Base-by-base conservation (phyloP, 2,113 vertebrate genomes). In the Bufo bufo region DNA sequence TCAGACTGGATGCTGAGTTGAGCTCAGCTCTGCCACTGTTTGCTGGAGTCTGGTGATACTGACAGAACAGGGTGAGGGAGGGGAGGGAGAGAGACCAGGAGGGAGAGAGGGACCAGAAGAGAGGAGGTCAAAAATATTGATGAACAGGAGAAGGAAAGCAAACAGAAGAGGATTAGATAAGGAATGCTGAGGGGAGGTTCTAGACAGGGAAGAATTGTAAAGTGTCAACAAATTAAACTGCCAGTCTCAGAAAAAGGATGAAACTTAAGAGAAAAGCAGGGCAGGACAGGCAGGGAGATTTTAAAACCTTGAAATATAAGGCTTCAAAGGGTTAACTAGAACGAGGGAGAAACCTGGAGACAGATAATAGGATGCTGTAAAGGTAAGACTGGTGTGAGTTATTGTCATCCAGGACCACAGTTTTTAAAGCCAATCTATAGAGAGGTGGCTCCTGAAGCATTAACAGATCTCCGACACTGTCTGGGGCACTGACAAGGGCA, bases 21-120 rank as follows among this genome's bases (percentile, higher is more conserved):
- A 84, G 82, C 61, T 79, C 69, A 71, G 87, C 72, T 85, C 75
- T 81, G 75, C 54, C 66, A 75, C 88, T 85, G 66, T 89, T 78
- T 84, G 87, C 87, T 89, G 87, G 87, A 84, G 61, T 88, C 87
- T 88, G 87, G 81, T 84, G 74, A 84, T 84, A 79, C 82, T 78
- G 86, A 77, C 63, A 84, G 82, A 56, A 71, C 52, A 78, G 82
- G 71, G 63, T 23, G 66, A 85, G 86, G 71, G 65, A 71, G 63
- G 69, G 80, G 80, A 77, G 80, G 75, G n/a, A 50, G 78, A 88
- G 74, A 77, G 84, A 78, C 54, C 56, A 50, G 61, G 85, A 87
- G 80, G 47, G 82, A 84, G 56, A 79, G 77, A 82, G 81, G 85
- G 56, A 84, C 47, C 45, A 56, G 52, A 54, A 72, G 71, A 82